Evolutionary conservation across 2,797 vertebrate genomes (phyloP).

Genomic region (Forpus xanthops): DNA sequence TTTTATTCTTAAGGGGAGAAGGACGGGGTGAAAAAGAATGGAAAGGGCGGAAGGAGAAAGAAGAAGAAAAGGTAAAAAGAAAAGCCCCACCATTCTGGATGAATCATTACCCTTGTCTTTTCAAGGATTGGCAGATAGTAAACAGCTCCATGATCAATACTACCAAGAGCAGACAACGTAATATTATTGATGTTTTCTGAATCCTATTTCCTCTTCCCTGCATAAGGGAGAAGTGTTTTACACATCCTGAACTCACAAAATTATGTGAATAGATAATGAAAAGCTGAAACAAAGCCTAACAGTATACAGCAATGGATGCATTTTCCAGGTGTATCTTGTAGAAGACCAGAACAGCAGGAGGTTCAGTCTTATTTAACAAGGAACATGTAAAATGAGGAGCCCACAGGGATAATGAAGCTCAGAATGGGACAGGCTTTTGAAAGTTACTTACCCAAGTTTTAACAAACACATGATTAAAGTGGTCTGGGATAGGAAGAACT

Average conservation of each 20-base stretch:
- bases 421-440: background rate
- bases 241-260: background rate
- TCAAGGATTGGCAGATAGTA: background rate
- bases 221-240: background rate
- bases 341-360: background rate
- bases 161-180: background rate
- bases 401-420: background rate
- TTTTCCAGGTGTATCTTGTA: background rate
- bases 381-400: background rate
- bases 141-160: background rate
- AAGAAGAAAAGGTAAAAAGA: background rate
- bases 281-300: background rate
- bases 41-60: background rate
- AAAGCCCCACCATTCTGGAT: rapidly evolving
- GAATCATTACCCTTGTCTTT: background rate
- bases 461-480: background rate
- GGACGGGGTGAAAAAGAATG: background rate
- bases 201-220: background rate
- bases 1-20: background rate
- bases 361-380: background rate
- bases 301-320: background rate
- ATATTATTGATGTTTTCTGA: background rate
- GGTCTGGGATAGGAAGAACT: background rate
- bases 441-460: background rate
- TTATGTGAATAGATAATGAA: background rate